Evolutionary conservation across 2,797 vertebrate species (phyloP).

Genomic region (Tachyglossus aculeatus): DNA sequence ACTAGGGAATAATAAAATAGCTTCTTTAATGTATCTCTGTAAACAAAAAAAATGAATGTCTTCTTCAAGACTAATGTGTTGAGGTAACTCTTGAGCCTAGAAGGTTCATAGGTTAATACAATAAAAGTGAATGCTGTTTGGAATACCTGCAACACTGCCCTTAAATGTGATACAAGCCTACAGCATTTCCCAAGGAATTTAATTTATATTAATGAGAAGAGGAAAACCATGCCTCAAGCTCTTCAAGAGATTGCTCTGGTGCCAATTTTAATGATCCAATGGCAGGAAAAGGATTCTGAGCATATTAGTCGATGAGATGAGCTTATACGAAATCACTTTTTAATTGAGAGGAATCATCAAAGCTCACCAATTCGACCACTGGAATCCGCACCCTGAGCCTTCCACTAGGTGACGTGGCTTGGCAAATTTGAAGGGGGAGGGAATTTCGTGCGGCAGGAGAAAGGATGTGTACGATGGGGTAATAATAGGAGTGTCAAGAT

Average conservation of each 20-base stretch:
- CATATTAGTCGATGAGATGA: slow-evolving; percentile 31
- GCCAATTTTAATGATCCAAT: slow-evolving; percentile 58
- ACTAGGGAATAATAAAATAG: slow-evolving; percentile 53
- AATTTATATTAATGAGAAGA: slow-evolving; percentile 53
- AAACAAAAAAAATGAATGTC: slow-evolving; percentile 21
- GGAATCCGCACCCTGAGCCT: neutral
- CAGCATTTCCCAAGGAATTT: slow-evolving; percentile 31
- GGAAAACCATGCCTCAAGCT: slow-evolving; percentile 41
- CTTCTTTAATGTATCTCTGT: slow-evolving; percentile 5
- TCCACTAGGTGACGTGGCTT: neutral
- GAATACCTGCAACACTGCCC: neutral
- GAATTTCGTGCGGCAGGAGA: neutral
- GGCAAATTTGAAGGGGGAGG: neutral
- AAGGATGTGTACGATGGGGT: neutral
- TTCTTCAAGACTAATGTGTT: slow-evolving; percentile 28
- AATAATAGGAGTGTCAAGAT: neutral
- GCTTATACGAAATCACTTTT: slow-evolving; percentile 33
- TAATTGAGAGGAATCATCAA: slow-evolving; percentile 16
- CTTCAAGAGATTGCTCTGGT: slow-evolving; percentile 30
- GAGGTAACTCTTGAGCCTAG: slow-evolving; percentile 41
- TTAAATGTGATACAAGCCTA: slow-evolving; percentile 6
- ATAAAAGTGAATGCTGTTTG: slow-evolving; percentile 31
- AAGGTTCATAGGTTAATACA: slow-evolving; percentile 55
- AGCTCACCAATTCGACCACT: neutral
- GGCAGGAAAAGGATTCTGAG: slow-evolving; percentile 39